These are phyloP conservation scores for Crax fasciolata DNA, from an alignment of 2,797 vertebrate species.

Conservation along the genomic window DNA sequence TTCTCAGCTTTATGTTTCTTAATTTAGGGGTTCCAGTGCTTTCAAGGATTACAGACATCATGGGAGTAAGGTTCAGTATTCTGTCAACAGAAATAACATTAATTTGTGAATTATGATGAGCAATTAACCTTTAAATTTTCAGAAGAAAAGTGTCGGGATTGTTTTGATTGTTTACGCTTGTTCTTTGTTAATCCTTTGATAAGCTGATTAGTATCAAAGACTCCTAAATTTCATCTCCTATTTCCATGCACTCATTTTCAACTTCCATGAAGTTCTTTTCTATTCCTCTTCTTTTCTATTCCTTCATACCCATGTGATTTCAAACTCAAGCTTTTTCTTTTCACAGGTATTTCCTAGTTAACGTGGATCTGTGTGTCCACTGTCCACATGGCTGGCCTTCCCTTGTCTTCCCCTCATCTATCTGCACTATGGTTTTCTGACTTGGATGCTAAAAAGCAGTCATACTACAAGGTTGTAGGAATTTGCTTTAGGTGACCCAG, in stretches of 20 bases:
- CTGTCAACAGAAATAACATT: background rate
- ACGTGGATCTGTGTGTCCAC: background rate
- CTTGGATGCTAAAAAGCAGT: background rate
- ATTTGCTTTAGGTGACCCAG: background rate
- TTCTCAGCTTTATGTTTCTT: background rate
- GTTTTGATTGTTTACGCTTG: background rate
- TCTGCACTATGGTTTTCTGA: background rate
- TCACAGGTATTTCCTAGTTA: background rate
- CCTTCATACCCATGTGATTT: background rate
- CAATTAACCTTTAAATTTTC: background rate
- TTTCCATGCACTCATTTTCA: background rate
- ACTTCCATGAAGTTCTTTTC: background rate
- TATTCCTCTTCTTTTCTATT: background rate
- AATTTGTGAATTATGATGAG: background rate
- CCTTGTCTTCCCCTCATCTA: background rate
- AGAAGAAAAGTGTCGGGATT: background rate
- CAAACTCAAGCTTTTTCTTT: background rate
- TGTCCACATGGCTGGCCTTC: background rate
- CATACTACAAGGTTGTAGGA: background rate
- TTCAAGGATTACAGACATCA: background rate
- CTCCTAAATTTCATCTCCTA: background rate
- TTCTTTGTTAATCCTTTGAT: background rate
- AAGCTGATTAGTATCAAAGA: background rate
- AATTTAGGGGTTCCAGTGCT: background rate
- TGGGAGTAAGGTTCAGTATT: background rate